A percentile compares a stretch with the other conserved stretches of the same genome.
phyloP scores from a whole-genome alignment of 2,888 invertebrate genomes.

The Heliconius cydno region DNA sequence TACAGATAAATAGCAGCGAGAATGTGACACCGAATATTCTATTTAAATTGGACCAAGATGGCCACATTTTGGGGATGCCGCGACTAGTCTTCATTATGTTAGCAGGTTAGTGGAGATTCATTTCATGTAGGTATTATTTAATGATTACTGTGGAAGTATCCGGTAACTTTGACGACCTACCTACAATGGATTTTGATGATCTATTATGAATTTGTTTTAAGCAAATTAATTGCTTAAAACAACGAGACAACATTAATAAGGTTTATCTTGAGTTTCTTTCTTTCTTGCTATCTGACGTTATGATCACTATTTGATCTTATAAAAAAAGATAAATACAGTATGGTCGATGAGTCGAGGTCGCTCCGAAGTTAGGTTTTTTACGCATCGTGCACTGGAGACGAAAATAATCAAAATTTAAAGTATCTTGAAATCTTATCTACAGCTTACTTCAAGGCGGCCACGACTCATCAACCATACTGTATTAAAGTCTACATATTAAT shows the following conservation, averaged over 20 bases:
- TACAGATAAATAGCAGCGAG: conserved; percentile 65
- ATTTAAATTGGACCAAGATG: conserved; percentile 87
- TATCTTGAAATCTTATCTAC: not conserved
- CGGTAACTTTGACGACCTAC: no score
- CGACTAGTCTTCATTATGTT: conserved; percentile 89
- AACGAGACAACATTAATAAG: no score
- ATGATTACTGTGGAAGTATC: no score
- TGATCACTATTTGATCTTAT: no score
- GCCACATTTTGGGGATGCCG: conserved; percentile 89
- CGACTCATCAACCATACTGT: not conserved
- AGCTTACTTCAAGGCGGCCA: not conserved
- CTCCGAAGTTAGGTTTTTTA: no score
- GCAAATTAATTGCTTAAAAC: no score
- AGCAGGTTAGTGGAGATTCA: conserved; percentile 81
- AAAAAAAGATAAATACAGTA: no score
- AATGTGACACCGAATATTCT: conserved; percentile 83
- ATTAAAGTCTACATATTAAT: not conserved
- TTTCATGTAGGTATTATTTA: not conserved
- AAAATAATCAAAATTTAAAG: not conserved
- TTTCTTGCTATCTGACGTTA: no score
- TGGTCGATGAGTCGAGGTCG: no score
- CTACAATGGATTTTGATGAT: no score
- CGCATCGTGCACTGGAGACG: not conserved
- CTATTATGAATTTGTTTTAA: no score
- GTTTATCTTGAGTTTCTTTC: no score